Evolutionary conservation across 53 echinoderm and acorn worm genomes (phyloP), one percentile per base, ranked within the genome.

Genomic region (Crossaster papposus): DNA sequence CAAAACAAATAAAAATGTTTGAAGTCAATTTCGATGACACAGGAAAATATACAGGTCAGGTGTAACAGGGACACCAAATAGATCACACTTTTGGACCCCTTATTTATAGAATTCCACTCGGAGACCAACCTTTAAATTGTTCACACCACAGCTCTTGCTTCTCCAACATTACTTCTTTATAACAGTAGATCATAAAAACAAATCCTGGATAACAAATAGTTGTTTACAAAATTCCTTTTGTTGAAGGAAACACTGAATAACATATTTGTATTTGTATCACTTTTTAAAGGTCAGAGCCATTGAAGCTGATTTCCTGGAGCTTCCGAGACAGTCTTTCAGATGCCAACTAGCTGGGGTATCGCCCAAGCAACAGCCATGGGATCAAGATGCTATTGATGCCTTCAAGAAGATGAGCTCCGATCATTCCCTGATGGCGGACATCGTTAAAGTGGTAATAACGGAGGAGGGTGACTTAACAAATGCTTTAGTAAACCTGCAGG

Each of bases 351-450:
- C 90, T 14, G 80, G 80, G 20, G 58, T 81, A 22, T 32, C 70
- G 22, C 75, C 90, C 36, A 52, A 44, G 32, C 33, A 51, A 17
- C 23, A 81, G 29, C 32, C 36, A 6, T 90, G 90, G 90, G 90
- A 90, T 54, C 37, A 72, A 30, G 81, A 81, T 23, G 53, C 90
- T 4, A 13, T 28, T 29, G 33, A 62, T n/a, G 82, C 90, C 73
- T 81, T 90, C 73, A 90, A 38, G 64, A 90, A 80, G 73, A 44
- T 80, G 28, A 81, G 81, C 35, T 70, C 81, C 2, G 90, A 73
- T 53, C 81, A 81, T 54, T 80, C 73, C 33, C 70, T 90, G 54
- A 81, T 90, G 54, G 90, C 90, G 3, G 90, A 81, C 23, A 52
- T 90, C 10, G 3, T 81, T 24, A 74, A 37, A 24, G 58, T 90